phyloP scores from a whole-genome alignment of 2,797 vertebrate species.

The Xiphophorus birchmanni region DNA sequence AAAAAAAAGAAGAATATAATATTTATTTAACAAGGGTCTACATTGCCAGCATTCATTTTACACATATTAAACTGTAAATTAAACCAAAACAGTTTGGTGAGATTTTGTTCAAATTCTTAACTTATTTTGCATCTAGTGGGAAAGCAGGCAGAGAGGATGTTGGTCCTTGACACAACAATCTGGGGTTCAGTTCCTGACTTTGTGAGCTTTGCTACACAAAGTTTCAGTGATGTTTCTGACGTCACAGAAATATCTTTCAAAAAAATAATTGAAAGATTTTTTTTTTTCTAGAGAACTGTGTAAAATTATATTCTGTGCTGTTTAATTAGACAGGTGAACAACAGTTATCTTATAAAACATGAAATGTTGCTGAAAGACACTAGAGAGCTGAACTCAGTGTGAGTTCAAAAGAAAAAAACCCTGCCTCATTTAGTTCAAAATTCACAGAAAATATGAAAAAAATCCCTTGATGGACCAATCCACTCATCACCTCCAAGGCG shows the following conservation, averaged over 20 bases:
- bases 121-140: background rate
- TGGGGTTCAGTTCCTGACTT: background rate
- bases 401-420: background rate
- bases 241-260: background rate
- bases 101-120: background rate
- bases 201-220: background rate
- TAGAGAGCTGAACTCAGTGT: background rate
- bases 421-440: background rate
- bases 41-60: background rate
- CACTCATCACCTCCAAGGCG: constrained; percentile 31
- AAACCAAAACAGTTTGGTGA: background rate
- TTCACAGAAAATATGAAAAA: constrained; percentile 1
- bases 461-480: background rate
- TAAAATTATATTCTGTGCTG: background rate
- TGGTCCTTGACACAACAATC: background rate
- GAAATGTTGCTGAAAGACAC: background rate
- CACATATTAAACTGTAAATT: background rate
- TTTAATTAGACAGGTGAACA: background rate
- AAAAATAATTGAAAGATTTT: background rate
- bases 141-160: background rate
- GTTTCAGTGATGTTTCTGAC: too few relatives aligned
- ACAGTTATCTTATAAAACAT: background rate
- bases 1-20: too few relatives aligned
- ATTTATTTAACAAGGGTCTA: background rate
- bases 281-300: background rate